Conservation (phyloP, 2,888 invertebrate genomes). For the Eucera pruinosa region DNA sequence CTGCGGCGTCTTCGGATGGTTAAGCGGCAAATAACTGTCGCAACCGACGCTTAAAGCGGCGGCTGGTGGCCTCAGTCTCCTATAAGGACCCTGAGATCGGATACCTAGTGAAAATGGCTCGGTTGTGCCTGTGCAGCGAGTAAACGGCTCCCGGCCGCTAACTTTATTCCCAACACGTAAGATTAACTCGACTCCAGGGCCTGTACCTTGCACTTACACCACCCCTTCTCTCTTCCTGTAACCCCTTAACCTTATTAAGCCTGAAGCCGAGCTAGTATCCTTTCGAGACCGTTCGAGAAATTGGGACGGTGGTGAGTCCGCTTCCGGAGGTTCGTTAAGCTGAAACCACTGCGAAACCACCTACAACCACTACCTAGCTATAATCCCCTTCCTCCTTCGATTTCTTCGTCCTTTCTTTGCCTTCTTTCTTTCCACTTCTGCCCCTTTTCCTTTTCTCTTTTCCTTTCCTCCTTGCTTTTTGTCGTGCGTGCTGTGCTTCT, state of each 20-base stretch:
- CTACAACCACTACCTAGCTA: slow-evolving; percentile 66
- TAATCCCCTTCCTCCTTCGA: slow-evolving; percentile 61
- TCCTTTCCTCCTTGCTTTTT: background rate
- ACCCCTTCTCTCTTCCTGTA: slow-evolving; percentile 22
- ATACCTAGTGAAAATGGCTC: slow-evolving; percentile 69
- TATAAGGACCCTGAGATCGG: slow-evolving; percentile 56
- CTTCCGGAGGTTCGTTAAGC: slow-evolving; percentile 75
- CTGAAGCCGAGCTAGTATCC: slow-evolving; percentile 71
- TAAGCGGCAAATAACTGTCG: slow-evolving; percentile 56
- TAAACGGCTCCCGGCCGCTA: slow-evolving; percentile 71
- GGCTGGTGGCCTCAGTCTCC: slow-evolving; percentile 30
- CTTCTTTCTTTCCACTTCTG: background rate
- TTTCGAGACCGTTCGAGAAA: slow-evolving; percentile 77
- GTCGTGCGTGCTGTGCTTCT: background rate
- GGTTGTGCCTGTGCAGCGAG: slow-evolving; percentile 64
- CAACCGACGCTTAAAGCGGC: slow-evolving; percentile 37
- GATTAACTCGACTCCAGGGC: slow-evolving; percentile 72
- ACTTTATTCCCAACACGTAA: slow-evolving; percentile 79
- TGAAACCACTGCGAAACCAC: slow-evolving; percentile 72
- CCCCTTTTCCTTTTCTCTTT: background rate
- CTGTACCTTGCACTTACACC: slow-evolving; percentile 67
- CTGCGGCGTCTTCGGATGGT: slow-evolving; percentile 39
- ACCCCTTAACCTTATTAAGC: slow-evolving; percentile 76
- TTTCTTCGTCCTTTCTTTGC: slow-evolving; percentile 10
- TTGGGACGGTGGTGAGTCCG: slow-evolving; percentile 74